Conservation (phyloP, 2,888 invertebrate genomes). For the Arrhopalites spinosus region DNA sequence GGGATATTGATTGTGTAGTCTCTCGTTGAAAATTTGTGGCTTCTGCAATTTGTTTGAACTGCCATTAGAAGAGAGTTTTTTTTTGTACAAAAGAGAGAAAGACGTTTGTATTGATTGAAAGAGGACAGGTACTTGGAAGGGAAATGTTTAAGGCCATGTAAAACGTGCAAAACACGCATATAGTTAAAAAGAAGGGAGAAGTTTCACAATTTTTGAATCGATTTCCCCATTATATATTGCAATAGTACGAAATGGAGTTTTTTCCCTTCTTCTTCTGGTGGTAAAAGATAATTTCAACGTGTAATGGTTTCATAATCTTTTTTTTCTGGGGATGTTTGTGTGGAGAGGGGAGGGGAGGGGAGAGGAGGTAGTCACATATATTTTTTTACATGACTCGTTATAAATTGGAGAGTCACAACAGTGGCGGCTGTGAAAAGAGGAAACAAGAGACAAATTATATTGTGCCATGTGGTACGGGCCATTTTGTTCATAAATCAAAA, state of each 20-base stretch:
- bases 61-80: neutral
- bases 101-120: conserved; percentile 5
- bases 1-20: too few species aligned
- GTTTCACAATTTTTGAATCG: too few species aligned
- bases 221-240: neutral
- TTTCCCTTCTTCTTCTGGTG: neutral
- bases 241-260: neutral
- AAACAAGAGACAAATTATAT: conserved; percentile 11
- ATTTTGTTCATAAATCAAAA: conserved; percentile 14
- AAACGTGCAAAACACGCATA: too few species aligned
- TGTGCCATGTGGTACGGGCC: neutral
- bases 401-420: neutral
- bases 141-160: neutral
- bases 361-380: neutral
- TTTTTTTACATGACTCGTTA: neutral
- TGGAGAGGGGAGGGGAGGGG: neutral
- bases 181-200: too few species aligned
- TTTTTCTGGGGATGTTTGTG: neutral
- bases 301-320: conserved; percentile 1
- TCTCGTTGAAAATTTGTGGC: neutral
- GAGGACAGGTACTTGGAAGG: conserved; percentile 2
- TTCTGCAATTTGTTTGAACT: neutral
- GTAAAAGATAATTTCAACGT: conserved; percentile 5
- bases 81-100: neutral
- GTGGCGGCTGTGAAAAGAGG: neutral